phyloP scores from a whole-genome alignment of 2,797 vertebrate species.

The Lates japonicus region DNA sequence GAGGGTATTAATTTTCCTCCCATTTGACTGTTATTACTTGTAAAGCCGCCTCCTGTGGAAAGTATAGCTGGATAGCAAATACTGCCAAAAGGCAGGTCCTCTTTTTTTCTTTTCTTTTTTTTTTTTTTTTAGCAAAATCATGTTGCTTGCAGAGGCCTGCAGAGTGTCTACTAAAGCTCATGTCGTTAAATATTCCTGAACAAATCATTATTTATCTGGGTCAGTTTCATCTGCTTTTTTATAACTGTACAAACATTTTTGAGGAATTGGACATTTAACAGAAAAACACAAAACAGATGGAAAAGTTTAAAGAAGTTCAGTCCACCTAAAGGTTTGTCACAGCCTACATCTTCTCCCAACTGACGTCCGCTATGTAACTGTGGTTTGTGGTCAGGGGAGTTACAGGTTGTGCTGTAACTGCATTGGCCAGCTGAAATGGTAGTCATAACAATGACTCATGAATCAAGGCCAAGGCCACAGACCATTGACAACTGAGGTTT shows the following conservation, averaged over 20 bases:
- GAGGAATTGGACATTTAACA: constrained; percentile 1
- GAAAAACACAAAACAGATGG: constrained; percentile 30
- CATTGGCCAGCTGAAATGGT: constrained; percentile 44
- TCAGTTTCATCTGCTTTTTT: not conserved
- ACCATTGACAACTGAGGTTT: constrained; percentile 3
- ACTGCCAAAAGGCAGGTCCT: constrained; percentile 14
- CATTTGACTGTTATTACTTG: constrained; percentile 31
- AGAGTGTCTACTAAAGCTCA: constrained; percentile 8
- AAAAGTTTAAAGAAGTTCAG: constrained; percentile 33
- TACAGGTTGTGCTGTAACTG: constrained; percentile 49
- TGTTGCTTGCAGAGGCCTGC: constrained; percentile 12
- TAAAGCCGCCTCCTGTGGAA: constrained; percentile 62
- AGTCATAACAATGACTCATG: constrained; percentile 55
- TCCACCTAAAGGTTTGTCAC: constrained; percentile 30
- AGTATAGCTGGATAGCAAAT: constrained; percentile 46
- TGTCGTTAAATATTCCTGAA: constrained; percentile 3
- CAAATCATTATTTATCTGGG: too few species aligned
- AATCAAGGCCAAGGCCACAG: constrained; percentile 32
- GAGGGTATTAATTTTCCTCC: constrained; percentile 47
- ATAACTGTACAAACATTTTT: not conserved
- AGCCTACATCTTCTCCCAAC: constrained; percentile 24
- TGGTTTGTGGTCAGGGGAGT: constrained; percentile 52
- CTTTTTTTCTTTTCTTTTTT: constrained; percentile 7
- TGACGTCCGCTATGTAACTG: constrained; percentile 61
- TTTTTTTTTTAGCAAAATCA: constrained; percentile 10